These are phyloP conservation scores for Petrocephalus schoutedeni DNA, from an alignment of 2,797 vertebrate species.

Conservation along the genomic window DNA sequence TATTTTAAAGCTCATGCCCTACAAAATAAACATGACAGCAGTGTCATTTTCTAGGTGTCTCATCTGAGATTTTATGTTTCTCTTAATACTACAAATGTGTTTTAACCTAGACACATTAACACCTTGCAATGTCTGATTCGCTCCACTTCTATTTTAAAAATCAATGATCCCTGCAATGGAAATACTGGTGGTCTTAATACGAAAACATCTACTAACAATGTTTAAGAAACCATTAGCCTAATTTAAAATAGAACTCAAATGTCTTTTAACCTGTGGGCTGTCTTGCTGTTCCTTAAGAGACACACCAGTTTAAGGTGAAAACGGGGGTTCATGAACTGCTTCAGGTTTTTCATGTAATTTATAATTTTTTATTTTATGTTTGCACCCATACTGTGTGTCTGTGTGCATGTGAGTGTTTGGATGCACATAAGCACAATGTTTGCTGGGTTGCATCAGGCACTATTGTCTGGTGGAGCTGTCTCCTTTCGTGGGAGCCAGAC, in stretches of 20 bases:
- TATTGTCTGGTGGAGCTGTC: not conserved
- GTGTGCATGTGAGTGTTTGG: conserved; percentile 7
- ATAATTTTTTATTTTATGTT: not conserved
- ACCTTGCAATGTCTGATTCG: conserved; percentile 31
- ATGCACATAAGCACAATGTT: not conserved
- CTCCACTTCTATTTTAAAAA: conserved; percentile 19
- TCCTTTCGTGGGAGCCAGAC: not conserved
- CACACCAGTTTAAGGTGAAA: conserved; percentile 71
- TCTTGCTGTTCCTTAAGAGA: conserved; percentile 90
- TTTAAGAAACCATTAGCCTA: conserved; percentile 18
- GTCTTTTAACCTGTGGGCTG: conserved; percentile 68
- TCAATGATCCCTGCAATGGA: conserved; percentile 89
- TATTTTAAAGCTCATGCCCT: not conserved
- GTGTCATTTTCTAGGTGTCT: not conserved
- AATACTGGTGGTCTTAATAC: conserved; percentile 55
- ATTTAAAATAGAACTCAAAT: not conserved
- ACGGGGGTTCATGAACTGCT: conserved; percentile 17
- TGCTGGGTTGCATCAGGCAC: not conserved
- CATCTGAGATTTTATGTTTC: conserved; percentile 44
- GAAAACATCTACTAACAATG: conserved; percentile 12
- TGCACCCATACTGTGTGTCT: not conserved
- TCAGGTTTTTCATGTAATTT: not conserved
- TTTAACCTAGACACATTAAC: conserved; percentile 39
- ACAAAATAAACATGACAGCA: not conserved
- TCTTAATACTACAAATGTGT: conserved; percentile 36